phyloP scores from a whole-genome alignment of 2,888 invertebrate genomes.

The Papilio gigon region DNA sequence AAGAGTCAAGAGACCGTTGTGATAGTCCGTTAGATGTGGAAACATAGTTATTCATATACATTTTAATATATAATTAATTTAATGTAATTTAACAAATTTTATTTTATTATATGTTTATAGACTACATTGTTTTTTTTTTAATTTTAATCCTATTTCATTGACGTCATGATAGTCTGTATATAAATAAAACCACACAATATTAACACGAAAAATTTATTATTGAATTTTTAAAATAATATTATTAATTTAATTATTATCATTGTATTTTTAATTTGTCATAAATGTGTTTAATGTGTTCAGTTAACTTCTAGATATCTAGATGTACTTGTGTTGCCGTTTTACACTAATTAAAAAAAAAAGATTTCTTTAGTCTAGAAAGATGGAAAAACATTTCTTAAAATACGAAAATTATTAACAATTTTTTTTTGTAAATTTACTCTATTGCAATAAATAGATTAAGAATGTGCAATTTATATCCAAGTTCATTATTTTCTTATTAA shows the following conservation, averaged over 20 bases:
- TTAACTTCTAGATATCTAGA: not conserved
- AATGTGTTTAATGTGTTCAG: not conserved
- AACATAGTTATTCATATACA: conserved; percentile 47
- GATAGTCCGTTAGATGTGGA: conserved; percentile 69
- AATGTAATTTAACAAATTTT: too few relatives aligned
- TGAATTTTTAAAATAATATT: not conserved
- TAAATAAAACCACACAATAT: not conserved
- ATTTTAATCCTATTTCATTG: not conserved
- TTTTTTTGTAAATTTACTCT: too few relatives aligned
- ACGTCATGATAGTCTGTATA: not conserved
- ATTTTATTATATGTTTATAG: not conserved
- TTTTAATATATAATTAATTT: too few relatives aligned
- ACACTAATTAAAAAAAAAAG: too few relatives aligned
- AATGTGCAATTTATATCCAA: conserved; percentile 3
- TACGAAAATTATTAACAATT: too few relatives aligned
- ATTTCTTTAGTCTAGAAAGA: too few relatives aligned
- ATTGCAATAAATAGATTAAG: not conserved
- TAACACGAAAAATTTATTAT: not conserved
- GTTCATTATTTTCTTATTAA: not conserved
- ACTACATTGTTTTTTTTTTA: not conserved
- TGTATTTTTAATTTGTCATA: not conserved
- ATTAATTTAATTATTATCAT: not conserved
- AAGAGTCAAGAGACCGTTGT: conserved; percentile 51
- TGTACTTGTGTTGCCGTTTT: not conserved
- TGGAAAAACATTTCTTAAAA: too few relatives aligned